These are phyloP conservation scores for Propithecus deckenii DNA, from an alignment of 2,797 vertebrate genomes.

Conservation along the genomic window DNA sequence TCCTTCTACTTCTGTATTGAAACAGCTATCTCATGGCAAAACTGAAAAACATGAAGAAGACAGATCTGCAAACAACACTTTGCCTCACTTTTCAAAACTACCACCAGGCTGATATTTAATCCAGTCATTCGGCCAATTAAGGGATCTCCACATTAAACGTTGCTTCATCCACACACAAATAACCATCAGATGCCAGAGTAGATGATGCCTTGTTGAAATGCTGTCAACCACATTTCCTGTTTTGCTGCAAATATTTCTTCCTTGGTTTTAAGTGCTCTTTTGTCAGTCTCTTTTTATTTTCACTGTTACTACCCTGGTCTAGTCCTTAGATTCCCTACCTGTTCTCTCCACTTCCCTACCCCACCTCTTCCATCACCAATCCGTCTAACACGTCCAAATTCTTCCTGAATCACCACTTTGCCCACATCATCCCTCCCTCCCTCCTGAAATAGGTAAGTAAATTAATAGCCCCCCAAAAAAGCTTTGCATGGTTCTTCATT, in stretches of 20 bases:
- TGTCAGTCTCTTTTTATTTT: not conserved
- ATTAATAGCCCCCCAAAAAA: not conserved
- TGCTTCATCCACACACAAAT: not conserved
- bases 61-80: not conserved
- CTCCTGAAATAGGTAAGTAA: not conserved
- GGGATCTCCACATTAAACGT: not conserved
- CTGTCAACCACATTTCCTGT: not conserved
- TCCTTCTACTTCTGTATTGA: not conserved
- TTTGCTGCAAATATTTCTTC: not conserved
- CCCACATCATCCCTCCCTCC: not conserved
- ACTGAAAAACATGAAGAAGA: not conserved
- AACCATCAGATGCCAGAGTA: not conserved
- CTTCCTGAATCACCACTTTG: not conserved
- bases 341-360: not conserved
- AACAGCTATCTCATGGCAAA: not conserved
- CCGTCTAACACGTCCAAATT: not conserved
- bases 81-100: not conserved
- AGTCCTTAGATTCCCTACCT: not conserved
- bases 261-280: not conserved
- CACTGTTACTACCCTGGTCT: not conserved
- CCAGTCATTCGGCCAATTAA: not conserved
- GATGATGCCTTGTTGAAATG: not conserved
- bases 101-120: not conserved
- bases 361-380: not conserved
- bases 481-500: not conserved